Conservation (phyloP, 64 coral and sea anemone genomes). For the Dendronephthya gigantea region DNA sequence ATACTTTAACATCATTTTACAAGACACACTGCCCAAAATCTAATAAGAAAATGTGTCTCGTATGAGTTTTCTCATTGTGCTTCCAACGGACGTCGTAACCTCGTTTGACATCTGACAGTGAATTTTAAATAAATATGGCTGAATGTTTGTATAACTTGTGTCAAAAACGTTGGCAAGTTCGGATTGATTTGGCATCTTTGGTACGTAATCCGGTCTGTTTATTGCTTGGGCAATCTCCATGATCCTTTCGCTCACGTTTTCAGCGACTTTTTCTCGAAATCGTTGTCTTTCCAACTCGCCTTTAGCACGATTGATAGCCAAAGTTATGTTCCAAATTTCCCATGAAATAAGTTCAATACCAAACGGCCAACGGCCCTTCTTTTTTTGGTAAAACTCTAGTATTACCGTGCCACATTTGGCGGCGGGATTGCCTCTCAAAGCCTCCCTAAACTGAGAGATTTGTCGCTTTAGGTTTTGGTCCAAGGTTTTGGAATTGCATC, state of each 20-base stretch:
- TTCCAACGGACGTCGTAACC: constrained; percentile 57
- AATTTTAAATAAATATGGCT: constrained; percentile 70
- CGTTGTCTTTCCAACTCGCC: constrained; percentile 86
- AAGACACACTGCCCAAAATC: background rate
- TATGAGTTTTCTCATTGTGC: constrained; percentile 74
- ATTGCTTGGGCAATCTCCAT: constrained; percentile 87
- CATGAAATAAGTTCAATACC: constrained; percentile 83
- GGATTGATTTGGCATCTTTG: constrained; percentile 79
- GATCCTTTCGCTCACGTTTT: constrained; percentile 74
- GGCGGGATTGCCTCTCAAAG: constrained; percentile 48
- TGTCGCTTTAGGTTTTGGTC: constrained; percentile 59
- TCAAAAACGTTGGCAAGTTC: constrained; percentile 87
- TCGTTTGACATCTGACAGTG: constrained; percentile 72
- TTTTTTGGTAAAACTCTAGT: constrained; percentile 95
- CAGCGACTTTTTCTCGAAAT: constrained; percentile 89
- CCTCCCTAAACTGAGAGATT: constrained; percentile 78
- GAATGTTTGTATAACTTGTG: constrained; percentile 48
- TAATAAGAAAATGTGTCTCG: constrained; percentile 91
- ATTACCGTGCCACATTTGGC: constrained; percentile 72
- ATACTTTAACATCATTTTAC: too few relatives aligned
- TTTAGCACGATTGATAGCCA: constrained; percentile 50
- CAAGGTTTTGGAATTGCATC: constrained; percentile 71
- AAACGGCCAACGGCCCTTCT: constrained; percentile 88
- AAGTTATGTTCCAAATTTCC: constrained; percentile 95
- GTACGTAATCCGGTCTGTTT: constrained; percentile 86